Evolutionary conservation across 2,797 vertebrate species (phyloP), one percentile per base, ranked within the genome.

Genomic region (Anableps anableps): DNA sequence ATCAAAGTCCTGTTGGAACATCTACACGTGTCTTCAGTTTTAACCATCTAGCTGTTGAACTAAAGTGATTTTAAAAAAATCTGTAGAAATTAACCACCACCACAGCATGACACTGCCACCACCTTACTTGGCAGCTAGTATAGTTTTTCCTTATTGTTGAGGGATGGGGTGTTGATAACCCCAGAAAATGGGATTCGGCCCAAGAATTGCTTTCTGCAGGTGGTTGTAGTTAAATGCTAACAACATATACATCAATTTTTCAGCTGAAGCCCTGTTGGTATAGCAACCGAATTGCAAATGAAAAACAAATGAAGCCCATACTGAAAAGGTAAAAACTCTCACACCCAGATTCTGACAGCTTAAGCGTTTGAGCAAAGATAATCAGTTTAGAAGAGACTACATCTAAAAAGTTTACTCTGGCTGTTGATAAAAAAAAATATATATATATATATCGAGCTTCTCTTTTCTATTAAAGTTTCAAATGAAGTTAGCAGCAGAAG

Each of bases 371-470:
- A 71, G 13, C 38, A 71, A n/a, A 71, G 41, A 45, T 11, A 71
- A 45, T 43, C 26, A 43, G 68, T 29, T 71, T 53, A 36, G 23
- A 53, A 36, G 3, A 36, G 1, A 2, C 31, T 13, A 13, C 10
- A 36, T 1, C 23, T 53, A 72, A 45, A 80, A 50, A 38, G 21
- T 73, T 83, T 43, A 14, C 17, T 76, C 58, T 50, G 43, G 34
- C 31, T 47, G 26, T 29, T 74, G 10, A 74, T 29, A 41, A n/a
- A 29, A 68, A 21, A 81, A 34, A 55, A 51, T n/a, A 77, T n/a
- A n/a, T n/a, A 72, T 74, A 41, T 41, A 3, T 41, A 41, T 8
- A 62, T 62, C 1, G 73, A 70, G 26, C 1, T 17, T 14, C 74
- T 62, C 34, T 26, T 11, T 76, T 21, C 29, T 8, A 34, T 34